A percentile compares a stretch with the other conserved stretches of the same genome.
phyloP scores from a whole-genome alignment of 2,113 vertebrate genomes.

The Boulengeromyrus knoepffleri region DNA sequence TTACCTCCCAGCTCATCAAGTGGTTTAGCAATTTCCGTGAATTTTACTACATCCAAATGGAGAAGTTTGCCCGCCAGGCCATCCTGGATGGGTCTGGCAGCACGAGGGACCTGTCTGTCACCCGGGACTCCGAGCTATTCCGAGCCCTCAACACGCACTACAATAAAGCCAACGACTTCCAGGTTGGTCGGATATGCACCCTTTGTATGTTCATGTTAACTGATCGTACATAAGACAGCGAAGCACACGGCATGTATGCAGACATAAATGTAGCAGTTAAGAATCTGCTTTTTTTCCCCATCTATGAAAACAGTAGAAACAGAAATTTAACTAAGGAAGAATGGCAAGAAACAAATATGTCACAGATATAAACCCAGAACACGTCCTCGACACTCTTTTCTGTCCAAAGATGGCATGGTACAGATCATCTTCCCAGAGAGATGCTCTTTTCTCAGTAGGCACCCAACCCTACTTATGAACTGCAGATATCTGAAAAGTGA shows the following conservation, averaged over 20 bases:
- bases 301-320: neutral
- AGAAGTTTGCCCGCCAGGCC: slow-evolving; percentile 80
- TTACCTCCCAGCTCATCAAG: slow-evolving; percentile 90
- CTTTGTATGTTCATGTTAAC: neutral
- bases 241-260: neutral
- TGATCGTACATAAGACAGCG: neutral
- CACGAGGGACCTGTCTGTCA: slow-evolving; percentile 57
- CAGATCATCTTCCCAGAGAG: neutral
- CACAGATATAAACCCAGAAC: neutral
- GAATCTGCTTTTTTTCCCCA: neutral
- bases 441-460: neutral
- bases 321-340: neutral
- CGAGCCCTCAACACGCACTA: slow-evolving; percentile 78
- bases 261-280: neutral
- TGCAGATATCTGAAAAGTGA: neutral
- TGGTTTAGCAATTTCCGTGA: slow-evolving; percentile 97
- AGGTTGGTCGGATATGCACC: slow-evolving; percentile 57
- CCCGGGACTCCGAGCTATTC: slow-evolving; percentile 79
- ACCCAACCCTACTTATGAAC: neutral
- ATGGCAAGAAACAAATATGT: neutral
- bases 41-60: slow-evolving; percentile 94
- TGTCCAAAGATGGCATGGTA: neutral
- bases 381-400: neutral
- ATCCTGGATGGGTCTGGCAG: slow-evolving; percentile 57
- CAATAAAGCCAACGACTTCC: slow-evolving; percentile 82